Percentiles rank a stretch among this genome's conserved stretches.
phyloP scores from a whole-genome alignment of 2,888 invertebrate genomes.

The Heteropelma amictum region DNA sequence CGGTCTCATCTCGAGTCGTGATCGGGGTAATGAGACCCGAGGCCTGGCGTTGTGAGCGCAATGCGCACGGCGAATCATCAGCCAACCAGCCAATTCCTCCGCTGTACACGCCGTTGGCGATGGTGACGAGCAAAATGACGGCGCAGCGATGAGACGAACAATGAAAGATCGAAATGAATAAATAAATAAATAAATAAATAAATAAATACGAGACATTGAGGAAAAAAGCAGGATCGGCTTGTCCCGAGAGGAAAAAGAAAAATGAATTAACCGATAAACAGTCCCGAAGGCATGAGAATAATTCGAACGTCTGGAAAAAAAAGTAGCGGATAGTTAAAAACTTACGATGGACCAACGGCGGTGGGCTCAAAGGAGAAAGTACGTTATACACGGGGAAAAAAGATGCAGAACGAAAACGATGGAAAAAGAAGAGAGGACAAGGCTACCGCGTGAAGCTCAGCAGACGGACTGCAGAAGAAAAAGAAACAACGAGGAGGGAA shows the following conservation, averaged over 20 bases:
- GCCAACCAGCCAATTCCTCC: slow-evolving; percentile 43
- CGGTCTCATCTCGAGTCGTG: slow-evolving; percentile 75
- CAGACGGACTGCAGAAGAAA: slow-evolving; percentile 33
- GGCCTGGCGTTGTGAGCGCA: slow-evolving; percentile 61
- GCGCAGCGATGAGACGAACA: not conserved
- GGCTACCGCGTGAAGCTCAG: slow-evolving; percentile 34
- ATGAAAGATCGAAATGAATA: not conserved
- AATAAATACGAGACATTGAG: not conserved
- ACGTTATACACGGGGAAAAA: slow-evolving; percentile 52
- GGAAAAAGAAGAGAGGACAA: slow-evolving; percentile 50
- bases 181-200: slow-evolving; percentile 16
- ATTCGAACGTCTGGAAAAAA: slow-evolving; percentile 20
- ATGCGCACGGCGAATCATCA: slow-evolving; percentile 44
- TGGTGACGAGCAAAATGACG: slow-evolving; percentile 1
- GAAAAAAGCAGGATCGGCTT: too few relatives aligned
- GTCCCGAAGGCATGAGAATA: slow-evolving; percentile 13
- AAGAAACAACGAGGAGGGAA: slow-evolving; percentile 55
- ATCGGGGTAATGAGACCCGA: slow-evolving; percentile 76
- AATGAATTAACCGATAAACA: too few relatives aligned
- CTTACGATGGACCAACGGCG: slow-evolving; percentile 50
- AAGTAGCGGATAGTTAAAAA: slow-evolving; percentile 30
- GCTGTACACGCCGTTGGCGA: slow-evolving; percentile 9
- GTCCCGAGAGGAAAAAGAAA: too few relatives aligned
- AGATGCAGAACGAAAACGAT: slow-evolving; percentile 45
- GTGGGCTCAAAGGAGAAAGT: slow-evolving; percentile 53